Percentiles rank a stretch among this genome's conserved stretches.
Conservation (phyloP, 2,888 invertebrate species). For the Gryllus longicercus region DNA sequence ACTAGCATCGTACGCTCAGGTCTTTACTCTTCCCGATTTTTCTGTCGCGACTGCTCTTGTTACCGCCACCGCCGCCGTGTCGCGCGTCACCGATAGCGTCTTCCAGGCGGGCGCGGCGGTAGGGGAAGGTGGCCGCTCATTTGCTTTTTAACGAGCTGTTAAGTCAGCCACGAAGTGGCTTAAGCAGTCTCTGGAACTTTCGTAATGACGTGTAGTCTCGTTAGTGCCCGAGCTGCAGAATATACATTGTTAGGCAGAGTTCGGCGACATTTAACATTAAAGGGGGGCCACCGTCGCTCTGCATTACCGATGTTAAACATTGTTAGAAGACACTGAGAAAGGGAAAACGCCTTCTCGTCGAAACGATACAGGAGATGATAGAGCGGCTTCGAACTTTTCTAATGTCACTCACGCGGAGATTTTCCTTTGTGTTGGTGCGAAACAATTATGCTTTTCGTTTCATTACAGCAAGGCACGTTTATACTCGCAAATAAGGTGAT, state of each 20-base stretch:
- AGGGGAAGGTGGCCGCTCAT: not conserved
- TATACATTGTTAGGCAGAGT: conserved; percentile 9
- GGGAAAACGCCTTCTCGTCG: not conserved
- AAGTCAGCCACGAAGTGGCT: conserved; percentile 1
- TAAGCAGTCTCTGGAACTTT: conserved; percentile 1
- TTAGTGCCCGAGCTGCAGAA: conserved; percentile 1
- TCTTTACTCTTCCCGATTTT: no score
- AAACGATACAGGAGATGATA: not conserved
- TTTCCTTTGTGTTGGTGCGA: no score
- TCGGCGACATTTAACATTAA: not conserved
- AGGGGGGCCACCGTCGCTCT: not conserved
- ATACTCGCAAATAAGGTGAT: no score
- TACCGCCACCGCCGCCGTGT: no score
- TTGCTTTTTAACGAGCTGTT: conserved; percentile 5
- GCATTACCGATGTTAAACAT: not conserved
- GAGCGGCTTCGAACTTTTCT: no score
- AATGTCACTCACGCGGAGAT: no score
- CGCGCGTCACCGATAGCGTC: no score
- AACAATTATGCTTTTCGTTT: no score
- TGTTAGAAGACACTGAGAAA: not conserved
- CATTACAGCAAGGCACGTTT: no score
- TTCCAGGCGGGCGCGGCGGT: no score
- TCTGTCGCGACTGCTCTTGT: no score
- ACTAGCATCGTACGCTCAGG: no score
- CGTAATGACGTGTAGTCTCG: conserved; percentile 17